Evolutionary conservation across 2,113 vertebrate genomes (phyloP).

Genomic region (Pandion haliaetus): DNA sequence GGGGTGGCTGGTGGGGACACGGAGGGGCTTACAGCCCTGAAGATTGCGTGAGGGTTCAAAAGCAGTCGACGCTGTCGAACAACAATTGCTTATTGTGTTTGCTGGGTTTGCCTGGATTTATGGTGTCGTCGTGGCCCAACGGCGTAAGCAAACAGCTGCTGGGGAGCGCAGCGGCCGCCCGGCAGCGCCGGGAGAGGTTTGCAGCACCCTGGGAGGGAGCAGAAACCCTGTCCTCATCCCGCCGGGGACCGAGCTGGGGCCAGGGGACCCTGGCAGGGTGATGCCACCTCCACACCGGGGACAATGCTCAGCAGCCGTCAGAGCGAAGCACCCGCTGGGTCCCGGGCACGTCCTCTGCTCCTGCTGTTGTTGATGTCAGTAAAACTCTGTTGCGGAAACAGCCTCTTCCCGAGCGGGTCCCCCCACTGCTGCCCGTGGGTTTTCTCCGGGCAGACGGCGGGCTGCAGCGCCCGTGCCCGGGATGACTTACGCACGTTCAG

Average conservation of each 20-base stretch:
- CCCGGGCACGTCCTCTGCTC: not conserved
- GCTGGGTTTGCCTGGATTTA: not conserved
- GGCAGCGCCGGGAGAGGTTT: not conserved
- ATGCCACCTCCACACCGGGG: not conserved
- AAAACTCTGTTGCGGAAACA: not conserved
- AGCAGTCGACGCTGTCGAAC: not conserved
- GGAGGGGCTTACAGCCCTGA: not conserved
- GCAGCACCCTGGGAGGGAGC: not conserved
- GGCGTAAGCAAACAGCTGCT: not conserved
- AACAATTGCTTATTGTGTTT: conserved; percentile 2
- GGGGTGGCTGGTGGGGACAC: not conserved
- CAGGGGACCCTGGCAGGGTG: not conserved
- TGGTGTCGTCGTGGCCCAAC: not conserved
- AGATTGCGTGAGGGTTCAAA: not conserved
- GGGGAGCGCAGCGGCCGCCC: not conserved
- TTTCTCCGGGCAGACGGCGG: not conserved
- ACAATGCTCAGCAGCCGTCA: not conserved
- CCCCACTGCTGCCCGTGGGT: not conserved
- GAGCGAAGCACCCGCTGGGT: fast-evolving
- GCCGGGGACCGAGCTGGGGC: fast-evolving
- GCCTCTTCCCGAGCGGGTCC: not conserved
- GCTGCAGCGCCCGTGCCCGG: not conserved
- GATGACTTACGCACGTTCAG: not conserved
- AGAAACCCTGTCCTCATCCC: not conserved
- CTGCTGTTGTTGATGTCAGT: not conserved